A percentile compares a stretch with the other conserved stretches of the same genome.
phyloP scores from a whole-genome alignment of 2,797 vertebrate species.

The Mastacembelus armatus region DNA sequence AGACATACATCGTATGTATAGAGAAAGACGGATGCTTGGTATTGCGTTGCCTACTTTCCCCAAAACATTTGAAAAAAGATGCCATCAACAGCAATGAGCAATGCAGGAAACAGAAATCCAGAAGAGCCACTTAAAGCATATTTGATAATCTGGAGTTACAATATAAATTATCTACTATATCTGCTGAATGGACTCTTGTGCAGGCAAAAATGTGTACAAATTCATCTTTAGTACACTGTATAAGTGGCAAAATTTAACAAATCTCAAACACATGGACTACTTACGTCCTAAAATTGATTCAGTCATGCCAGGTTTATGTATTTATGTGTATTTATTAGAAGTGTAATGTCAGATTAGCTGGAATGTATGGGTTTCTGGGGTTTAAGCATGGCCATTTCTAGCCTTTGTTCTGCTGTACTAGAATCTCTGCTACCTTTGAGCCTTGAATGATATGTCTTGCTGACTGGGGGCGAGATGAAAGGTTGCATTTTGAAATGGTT shows the following conservation, averaged over 20 bases:
- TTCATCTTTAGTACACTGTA: neutral
- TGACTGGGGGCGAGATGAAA: conserved; percentile 72
- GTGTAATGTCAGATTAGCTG: conserved; percentile 24
- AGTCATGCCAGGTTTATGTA: neutral
- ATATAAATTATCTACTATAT: no score
- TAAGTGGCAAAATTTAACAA: neutral
- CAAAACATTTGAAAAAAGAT: neutral
- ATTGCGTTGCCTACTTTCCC: conserved; percentile 13
- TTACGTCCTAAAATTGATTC: neutral
- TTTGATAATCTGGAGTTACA: no score
- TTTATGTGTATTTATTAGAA: conserved; percentile 22
- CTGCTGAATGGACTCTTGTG: conserved; percentile 13
- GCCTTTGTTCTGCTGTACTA: conserved; percentile 42
- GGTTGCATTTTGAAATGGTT: conserved; percentile 72
- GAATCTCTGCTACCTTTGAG: conserved; percentile 55
- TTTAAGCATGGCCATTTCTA: conserved; percentile 24
- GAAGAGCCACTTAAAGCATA: neutral
- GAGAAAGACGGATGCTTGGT: neutral
- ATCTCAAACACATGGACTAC: neutral
- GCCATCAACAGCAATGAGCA: neutral
- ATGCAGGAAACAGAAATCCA: neutral
- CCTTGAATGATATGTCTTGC: conserved; percentile 66
- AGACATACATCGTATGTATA: neutral
- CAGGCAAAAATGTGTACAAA: conserved; percentile 1
- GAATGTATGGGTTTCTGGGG: conserved; percentile 9